Base-by-base conservation (phyloP, 2,888 invertebrate species). In the Eristalinus aeneus region DNA sequence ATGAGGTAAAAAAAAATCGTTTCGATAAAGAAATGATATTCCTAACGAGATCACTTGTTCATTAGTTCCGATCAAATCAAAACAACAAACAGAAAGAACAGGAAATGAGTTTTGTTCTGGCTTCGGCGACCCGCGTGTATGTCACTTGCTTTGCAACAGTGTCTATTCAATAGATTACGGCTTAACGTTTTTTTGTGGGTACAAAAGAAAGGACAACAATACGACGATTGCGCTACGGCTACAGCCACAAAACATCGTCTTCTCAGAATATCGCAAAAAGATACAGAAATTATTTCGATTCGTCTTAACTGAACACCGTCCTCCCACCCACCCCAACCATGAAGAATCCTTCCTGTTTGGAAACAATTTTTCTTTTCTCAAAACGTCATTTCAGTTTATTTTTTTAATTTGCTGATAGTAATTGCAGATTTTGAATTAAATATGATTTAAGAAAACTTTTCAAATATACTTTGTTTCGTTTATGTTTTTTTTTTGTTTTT, bases 341-440 rank as follows among this genome's bases (percentile, higher is more conserved):
- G 81, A 56, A 67, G 46, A 54, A 72, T 82, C 54, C 69, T 82
- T 82, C 72, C 72, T 76, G 72, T 76, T 76, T 67, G 76, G 39
- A 72, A 32, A 72, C 61, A 82, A 72, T 56, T 56, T 5, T 12
- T 32, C 32, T 20, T 5, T n/a, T 12, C 39, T 39, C n/a, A 4
- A 27, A 82, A 82, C 81, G 67, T 76, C 72, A 72, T 72, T n/a
- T 46, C 16, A 16, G n/a, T 12, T 11, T 1, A 36, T 36, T 36
- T 36, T 39, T 11, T 39, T 39, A n/a, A 11, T n/a, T 39, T n/a
- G n/a, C n/a, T n/a, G n/a, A n/a, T n/a, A n/a, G n/a, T n/a, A n/a
- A n/a, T n/a, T n/a, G n/a, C n/a, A n/a, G n/a, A n/a, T n/a, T n/a
- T n/a, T n/a, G n/a, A n/a, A n/a, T n/a, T n/a, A n/a, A n/a, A n/a